Evolutionary conservation across 2,888 invertebrate species (phyloP), one percentile per base, ranked within the genome.

Genomic region (Phengaris alcon): DNA sequence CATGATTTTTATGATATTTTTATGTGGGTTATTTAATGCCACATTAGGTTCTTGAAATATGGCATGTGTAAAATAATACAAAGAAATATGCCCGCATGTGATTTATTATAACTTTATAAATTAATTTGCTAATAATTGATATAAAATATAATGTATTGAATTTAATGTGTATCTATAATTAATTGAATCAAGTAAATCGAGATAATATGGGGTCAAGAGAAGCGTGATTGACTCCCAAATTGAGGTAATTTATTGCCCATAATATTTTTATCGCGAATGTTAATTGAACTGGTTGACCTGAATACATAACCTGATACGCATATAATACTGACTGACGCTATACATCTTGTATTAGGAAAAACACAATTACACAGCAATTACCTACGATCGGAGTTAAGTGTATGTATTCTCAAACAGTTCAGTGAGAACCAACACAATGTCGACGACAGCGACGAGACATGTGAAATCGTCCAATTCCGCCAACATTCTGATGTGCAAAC

Each of bases 401-500:
- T 2, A 68, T 52, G n/a, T 6, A 48, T 48, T 48, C 48, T 9
- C 22, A 64, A 52, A 44, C 7, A 74, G 48, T 35, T 3, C 51
- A 52, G 54, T 68, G 74, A 54, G 46, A 46, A 82, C 35, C 35
- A 35, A 3, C 35, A 35, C 88, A 86, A 83, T 94, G 94, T 93
- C 94, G 75, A 89, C 94, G 44, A 94, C 94, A 74, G 93, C 94
- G 6, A 94, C 93, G 44, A 85, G 91, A 77, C 94, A 94, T 79
- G 91, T 94, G 59, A 94, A 94, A 82, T 85, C 93, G 13, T 94
- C 94, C 5, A 94, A 94, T 81, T 93, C 96, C 59, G 96, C 96
- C 78, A 96, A 96, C 89, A 96, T 96, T 85, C 90, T 97, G 79
- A 96, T 96, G 95, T 96, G 97, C 93, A 96, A 96, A 88, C 96